Evolutionary conservation across 2,113 vertebrate species (phyloP), one percentile per base, ranked within the genome.

Genomic region (Turnix velox): DNA sequence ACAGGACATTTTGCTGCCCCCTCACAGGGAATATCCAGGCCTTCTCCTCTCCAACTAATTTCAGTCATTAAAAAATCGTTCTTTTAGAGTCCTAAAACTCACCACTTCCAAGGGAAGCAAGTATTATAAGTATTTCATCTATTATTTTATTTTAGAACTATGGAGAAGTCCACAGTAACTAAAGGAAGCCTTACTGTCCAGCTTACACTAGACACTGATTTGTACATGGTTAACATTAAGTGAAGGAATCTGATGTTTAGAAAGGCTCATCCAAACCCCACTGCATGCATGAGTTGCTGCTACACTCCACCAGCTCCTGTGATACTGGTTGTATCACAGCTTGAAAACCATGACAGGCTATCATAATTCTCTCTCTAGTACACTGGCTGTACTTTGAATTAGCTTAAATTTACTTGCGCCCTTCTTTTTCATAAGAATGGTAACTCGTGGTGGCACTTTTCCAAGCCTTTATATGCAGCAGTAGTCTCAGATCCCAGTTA

Each of bases 261-360:
- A 68, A 75, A 92, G 62, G 28, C 5, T 3, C 18, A 35, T 59
- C 17, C 46, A 87, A 88, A 86, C 2, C 35, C 39, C 28, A 14
- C 12, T 73, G 51, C 62, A 84, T 11, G 37, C 12, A 23, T 4
- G 5, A 93, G 23, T 13, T 67, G 28, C 28, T 79, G 28, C 43
- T 78, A 57, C 24, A 45, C n/a, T 42, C 23, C 25, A 75, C 31
- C 27, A 72, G 65, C 83, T 77, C 16, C 14, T 27, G 39, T 15
- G 55, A n/a, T 14, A 57, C 5, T n/a, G 11, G 1, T 5, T 22
- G 31, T 13, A 66, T 11, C 5, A 1, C 16, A 1, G 4, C 23
- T 31, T 73, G 45, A 62, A 93, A 92, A 88, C 4, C 22, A 24
- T 20, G 23, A 18, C 0, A 79, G 58, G 27, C 59, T 76, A 48